Conservation (phyloP, 2,888 invertebrate genomes). For the Stenodema calcarata region DNA sequence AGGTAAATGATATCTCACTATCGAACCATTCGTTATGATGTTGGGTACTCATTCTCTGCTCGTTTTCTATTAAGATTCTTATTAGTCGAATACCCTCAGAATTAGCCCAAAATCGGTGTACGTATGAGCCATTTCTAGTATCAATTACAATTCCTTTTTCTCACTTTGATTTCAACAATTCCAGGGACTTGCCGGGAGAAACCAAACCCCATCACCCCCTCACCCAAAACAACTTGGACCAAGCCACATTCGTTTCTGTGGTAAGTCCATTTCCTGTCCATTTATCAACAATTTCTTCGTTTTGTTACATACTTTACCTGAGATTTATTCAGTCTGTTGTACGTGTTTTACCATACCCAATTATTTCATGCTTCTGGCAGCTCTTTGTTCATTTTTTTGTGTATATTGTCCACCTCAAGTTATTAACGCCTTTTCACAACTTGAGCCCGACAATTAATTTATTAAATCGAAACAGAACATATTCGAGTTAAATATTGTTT, state of each 20-base stretch:
- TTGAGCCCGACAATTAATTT: not conserved
- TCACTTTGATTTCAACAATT: not conserved
- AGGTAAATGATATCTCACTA: too few relatives aligned
- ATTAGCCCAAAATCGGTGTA: too few relatives aligned
- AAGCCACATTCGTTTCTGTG: slow-evolving; percentile 77
- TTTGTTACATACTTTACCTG: slow-evolving; percentile 32
- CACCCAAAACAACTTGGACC: slow-evolving; percentile 54
- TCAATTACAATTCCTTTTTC: not conserved
- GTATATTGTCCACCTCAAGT: slow-evolving; percentile 31
- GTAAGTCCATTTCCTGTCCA: slow-evolving; percentile 65
- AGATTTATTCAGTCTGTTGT: not conserved
- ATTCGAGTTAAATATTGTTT: too few relatives aligned
- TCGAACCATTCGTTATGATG: too few relatives aligned
- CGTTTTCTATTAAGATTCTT: too few relatives aligned
- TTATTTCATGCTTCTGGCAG: slow-evolving; percentile 45
- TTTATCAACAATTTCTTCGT: slow-evolving; percentile 17
- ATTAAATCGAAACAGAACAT: not conserved
- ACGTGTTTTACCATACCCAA: not conserved
- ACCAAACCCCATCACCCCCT: slow-evolving; percentile 48
- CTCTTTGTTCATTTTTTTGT: slow-evolving; percentile 43
- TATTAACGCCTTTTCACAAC: not conserved
- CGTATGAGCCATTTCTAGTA: too few relatives aligned
- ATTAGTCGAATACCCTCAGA: too few relatives aligned
- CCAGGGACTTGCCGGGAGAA: slow-evolving; percentile 53
- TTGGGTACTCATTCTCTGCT: too few relatives aligned